Evolutionary conservation across 2,113 vertebrate species (phyloP).

Genomic region (Nasalis larvatus): DNA sequence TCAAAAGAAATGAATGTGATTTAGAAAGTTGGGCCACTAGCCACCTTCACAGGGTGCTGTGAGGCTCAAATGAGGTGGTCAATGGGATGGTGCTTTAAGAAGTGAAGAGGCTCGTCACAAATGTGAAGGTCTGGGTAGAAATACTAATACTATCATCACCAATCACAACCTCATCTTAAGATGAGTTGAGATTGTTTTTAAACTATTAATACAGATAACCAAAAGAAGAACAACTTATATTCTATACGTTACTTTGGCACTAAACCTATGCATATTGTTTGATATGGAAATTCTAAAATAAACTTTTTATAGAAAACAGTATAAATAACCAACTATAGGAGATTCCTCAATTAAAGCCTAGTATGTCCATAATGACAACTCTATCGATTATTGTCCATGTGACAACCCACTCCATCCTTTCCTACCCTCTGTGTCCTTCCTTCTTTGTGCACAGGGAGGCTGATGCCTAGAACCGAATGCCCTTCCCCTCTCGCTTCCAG

Average conservation of each 20-base stretch:
- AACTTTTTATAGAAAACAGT: neutral
- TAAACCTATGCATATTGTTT: neutral
- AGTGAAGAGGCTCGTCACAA: neutral
- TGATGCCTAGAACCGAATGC: neutral
- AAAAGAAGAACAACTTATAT: neutral
- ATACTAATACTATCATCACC: neutral
- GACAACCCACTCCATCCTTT: neutral
- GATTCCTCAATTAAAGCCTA: neutral
- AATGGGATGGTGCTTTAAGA: neutral
- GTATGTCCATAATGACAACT: neutral
- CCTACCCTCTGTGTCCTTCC: neutral
- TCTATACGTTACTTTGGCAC: neutral
- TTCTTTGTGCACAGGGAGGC: neutral
- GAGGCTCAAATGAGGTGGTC: neutral
- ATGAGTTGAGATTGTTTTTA: neutral
- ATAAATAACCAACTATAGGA: neutral
- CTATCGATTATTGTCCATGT: neutral
- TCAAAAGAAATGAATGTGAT: neutral
- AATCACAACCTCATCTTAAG: neutral
- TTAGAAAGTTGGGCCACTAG: neutral
- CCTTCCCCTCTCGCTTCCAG: neutral
- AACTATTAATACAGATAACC: neutral
- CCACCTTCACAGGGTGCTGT: neutral
- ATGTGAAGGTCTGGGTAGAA: neutral
- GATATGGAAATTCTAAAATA: neutral